These are phyloP conservation scores for Cavia aperea DNA, from an alignment of 2,113 vertebrate genomes.

Conservation along the genomic window DNA sequence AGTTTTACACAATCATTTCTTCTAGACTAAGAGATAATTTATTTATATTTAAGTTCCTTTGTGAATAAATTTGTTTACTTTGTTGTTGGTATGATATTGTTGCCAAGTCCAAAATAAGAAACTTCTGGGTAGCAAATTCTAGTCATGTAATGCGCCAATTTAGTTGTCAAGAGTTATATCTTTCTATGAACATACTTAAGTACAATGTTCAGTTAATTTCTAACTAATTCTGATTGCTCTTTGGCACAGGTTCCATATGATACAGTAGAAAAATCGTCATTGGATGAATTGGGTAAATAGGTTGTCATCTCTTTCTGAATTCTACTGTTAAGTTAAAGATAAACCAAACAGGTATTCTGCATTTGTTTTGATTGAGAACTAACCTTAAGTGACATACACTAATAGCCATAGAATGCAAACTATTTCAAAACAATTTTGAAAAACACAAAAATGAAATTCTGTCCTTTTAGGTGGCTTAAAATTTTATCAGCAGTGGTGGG, in stretches of 20 bases:
- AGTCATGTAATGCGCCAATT: neutral
- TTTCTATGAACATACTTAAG: conserved; percentile 39
- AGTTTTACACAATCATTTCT: neutral
- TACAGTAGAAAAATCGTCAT: conserved; percentile 33
- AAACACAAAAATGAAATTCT: conserved; percentile 38
- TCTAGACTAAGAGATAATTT: neutral
- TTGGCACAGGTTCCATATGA: conserved; percentile 53
- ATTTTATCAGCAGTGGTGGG: neutral
- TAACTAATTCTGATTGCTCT: conserved; percentile 56
- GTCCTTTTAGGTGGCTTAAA: conserved; percentile 7
- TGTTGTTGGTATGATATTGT: neutral
- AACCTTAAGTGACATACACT: conserved; percentile 60
- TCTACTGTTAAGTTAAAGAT: conserved; percentile 60
- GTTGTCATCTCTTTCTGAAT: conserved; percentile 57
- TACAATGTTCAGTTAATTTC: conserved; percentile 67
- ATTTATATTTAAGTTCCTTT: neutral
- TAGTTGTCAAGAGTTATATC: conserved; percentile 51
- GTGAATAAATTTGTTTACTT: neutral
- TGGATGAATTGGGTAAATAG: neutral
- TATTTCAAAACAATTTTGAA: conserved; percentile 52
- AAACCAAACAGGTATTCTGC: conserved; percentile 43
- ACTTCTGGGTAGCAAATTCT: neutral
- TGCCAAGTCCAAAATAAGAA: conserved; percentile 44
- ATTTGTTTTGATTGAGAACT: conserved; percentile 67
- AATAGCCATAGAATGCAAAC: conserved; percentile 46